Conservation (phyloP, 2,113 vertebrate genomes). For the Oncorhynchus gorbuscha region DNA sequence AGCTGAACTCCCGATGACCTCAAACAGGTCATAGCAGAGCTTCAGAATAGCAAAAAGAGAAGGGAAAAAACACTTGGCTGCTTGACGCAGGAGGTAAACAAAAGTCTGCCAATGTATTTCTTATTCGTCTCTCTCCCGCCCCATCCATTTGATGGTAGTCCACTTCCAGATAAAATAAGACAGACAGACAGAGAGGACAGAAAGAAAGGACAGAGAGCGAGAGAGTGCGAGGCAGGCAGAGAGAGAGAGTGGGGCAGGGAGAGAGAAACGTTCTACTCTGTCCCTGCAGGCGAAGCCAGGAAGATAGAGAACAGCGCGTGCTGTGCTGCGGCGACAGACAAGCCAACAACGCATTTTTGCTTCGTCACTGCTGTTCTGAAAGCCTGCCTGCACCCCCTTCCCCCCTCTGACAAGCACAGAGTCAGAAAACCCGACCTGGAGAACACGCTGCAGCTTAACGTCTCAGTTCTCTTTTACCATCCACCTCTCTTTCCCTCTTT, state of each 20-base stretch:
- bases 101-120: too few relatives aligned
- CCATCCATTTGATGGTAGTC: too few relatives aligned
- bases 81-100: too few relatives aligned
- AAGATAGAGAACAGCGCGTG: constrained; percentile 57
- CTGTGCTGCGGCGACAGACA: constrained; percentile 43
- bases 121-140: too few relatives aligned
- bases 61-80: not conserved
- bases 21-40: not conserved
- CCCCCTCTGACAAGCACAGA: constrained; percentile 6
- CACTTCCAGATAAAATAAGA: too few relatives aligned
- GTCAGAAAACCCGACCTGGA: constrained; percentile 30
- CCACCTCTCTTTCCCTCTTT: not conserved
- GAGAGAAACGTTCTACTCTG: constrained; percentile 1
- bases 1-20: not conserved
- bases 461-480: not conserved
- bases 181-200: constrained; percentile 31
- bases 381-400: constrained; percentile 48
- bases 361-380: constrained; percentile 69
- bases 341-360: constrained; percentile 54
- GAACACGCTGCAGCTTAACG: not conserved
- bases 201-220: constrained; percentile 8
- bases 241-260: not conserved
- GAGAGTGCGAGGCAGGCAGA: not conserved
- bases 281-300: constrained; percentile 32
- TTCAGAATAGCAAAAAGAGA: not conserved